phyloP scores from a whole-genome alignment of 1,140 invertebrate species.

The Ips typographus region DNA sequence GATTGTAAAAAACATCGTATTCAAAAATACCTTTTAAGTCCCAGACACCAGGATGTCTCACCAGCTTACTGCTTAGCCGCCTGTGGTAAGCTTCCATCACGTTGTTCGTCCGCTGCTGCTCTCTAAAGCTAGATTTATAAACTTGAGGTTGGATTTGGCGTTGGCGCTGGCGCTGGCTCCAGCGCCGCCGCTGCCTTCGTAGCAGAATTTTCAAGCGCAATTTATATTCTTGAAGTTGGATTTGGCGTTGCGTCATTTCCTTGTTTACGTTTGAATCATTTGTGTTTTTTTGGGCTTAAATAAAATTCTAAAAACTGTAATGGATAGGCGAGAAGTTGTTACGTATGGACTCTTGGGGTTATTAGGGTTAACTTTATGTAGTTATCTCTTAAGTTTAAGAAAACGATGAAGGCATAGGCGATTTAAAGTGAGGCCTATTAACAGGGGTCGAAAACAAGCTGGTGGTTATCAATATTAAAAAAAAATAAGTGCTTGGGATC shows the following conservation, averaged over 20 bases:
- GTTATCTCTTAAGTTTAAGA: neutral
- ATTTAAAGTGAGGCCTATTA: slow-evolving; percentile 11
- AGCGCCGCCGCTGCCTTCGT: neutral
- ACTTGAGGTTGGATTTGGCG: neutral
- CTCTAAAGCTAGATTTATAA: slow-evolving; percentile 1
- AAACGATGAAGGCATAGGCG: neutral
- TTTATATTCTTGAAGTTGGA: slow-evolving; percentile 1
- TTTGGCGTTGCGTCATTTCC: neutral
- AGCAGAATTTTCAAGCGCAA: neutral
- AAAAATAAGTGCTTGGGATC: slow-evolving; percentile 4
- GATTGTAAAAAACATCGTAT: no score
- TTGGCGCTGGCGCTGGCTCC: no score
- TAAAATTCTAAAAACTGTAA: neutral
- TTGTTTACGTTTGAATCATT: neutral
- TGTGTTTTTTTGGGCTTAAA: neutral
- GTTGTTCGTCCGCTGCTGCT: no score
- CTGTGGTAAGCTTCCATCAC: no score
- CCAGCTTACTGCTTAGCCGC: no score
- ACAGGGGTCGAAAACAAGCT: neutral
- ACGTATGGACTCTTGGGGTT: neutral
- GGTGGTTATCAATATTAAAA: slow-evolving; percentile 4
- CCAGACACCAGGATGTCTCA: no score
- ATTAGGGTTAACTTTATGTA: neutral
- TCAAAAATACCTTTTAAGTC: no score
- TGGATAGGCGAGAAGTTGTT: slow-evolving; percentile 2